Base-by-base conservation (phyloP, 1,140 invertebrate genomes). In the Protaetia brevitarsis region DNA sequence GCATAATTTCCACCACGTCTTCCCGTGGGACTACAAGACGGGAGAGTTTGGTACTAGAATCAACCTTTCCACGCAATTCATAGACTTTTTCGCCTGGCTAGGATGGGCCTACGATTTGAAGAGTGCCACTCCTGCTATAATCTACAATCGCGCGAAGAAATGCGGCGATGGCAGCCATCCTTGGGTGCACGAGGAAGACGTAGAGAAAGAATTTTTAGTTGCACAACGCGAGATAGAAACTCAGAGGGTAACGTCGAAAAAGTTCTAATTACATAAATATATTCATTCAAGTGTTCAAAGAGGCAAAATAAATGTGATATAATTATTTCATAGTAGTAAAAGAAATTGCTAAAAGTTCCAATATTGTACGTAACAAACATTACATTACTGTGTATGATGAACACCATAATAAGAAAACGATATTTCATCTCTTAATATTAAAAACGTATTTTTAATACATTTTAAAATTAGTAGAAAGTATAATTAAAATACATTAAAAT, bases 1-100 rank as follows among this genome's bases (percentile, higher is more conserved):
- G 88, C 95, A 97, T 77, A 97, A 97, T 79, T 98, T 94, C 79
- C 95, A 98, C 76, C 96, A 98, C 76, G 92, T 93, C 0, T 88
- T 88, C 64, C 94, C 94, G 0, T 92, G 89, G 84, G 95, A 98
- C 76, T 95, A 96, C 76, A 87, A 90, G 71, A 92, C 92, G 0
- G 89, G 89, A 1, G 95, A 97, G 72, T 79, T 92, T 1, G 90
- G 89, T 1, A 79, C 83, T 41, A 78, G 77, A 6, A 81, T 86
- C 37, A 92, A 93, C 71, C 71, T 87, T 1, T 90, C 88, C 0
- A 91, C 89, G 0, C 83, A 72, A 0, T 89, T 92, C 67, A 91
- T 93, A 41, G 87, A 91, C 68, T 79, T 83, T 1, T 92, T 90
- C 64, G 86, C 87, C 0, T 82, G 81, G 63, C 73, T 92, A 10